Evolutionary conservation across 2,888 invertebrate genomes (phyloP), one percentile per base, ranked within the genome.

Genomic region (Dorcus parallelipipedus): DNA sequence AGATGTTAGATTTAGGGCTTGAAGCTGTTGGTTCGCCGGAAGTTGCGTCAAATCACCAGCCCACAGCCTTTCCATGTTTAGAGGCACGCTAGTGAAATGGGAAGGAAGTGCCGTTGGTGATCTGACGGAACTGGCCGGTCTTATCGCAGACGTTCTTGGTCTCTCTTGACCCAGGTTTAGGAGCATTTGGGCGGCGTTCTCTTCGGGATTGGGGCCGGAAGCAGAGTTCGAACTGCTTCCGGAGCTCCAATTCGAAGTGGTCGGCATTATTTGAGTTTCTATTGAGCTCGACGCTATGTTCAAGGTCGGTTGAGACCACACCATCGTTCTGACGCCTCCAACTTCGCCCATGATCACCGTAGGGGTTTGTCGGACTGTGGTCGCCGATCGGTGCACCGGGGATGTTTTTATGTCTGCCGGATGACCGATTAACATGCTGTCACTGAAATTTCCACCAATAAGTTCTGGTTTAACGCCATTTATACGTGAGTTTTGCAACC

Each of bases 321-420:
- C 82, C 87, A 87, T 87, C 43, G 87, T 87, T 56, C 84, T 73
- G 0, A 95, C 94, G 43, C 94, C 92, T 54, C 94, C 95, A 41
- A 93, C 92, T 78, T 95, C 94, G 50, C 94, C 94, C 93, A 95
- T 93, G 67, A 95, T 92, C 63, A 94, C 94, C 49, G 93, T 91
- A 38, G 95, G 94, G 52, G 94, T 83, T 58, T 84, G 82, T 64
- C 89, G 70, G 77, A 88, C 72, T 80, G 52, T 48, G 7, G 47
- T 45, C 9, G 38, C 45, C 23, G 56, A 42, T 45, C 60, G 33
- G 48, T 60, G 57, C 43, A 54, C 49, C 42, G 53, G 33, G 41
- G 58, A 14, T 14, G 73, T 67, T 64, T 70, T 80, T 53, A 72
- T 63, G 26, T 76, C 73, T 7, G 69, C 50, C 48, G 63, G 48